phyloP scores from a whole-genome alignment of 2,113 vertebrate species.

The Oplegnathus fasciatus region DNA sequence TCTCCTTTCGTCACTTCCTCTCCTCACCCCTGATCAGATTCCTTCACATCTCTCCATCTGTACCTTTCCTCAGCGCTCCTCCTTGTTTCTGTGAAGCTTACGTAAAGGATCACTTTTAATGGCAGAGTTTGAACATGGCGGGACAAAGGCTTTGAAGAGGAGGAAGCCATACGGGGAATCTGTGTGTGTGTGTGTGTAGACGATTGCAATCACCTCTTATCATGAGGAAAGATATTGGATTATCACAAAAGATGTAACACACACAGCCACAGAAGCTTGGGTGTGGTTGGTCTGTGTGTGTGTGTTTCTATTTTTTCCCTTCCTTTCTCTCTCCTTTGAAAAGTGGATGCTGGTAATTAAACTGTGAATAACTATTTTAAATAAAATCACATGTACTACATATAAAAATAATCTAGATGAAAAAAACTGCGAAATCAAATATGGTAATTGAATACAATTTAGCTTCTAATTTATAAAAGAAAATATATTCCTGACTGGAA shows the following conservation, averaged over 20 bases:
- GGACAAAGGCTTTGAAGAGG: constrained; percentile 46
- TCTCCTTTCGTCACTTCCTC: background rate
- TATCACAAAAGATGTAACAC: constrained; percentile 4
- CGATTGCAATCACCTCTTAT: background rate
- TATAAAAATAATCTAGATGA: background rate
- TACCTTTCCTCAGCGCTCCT: constrained; percentile 1
- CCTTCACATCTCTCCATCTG: background rate
- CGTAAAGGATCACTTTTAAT: constrained; percentile 57
- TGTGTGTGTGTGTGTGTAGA: background rate
- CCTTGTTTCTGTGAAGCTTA: constrained; percentile 23
- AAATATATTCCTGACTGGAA: background rate
- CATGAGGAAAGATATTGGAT: constrained; percentile 8
- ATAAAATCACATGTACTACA: background rate
- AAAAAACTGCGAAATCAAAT: background rate
- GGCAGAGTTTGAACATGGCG: constrained; percentile 36
- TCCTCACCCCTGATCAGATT: constrained; percentile 12
- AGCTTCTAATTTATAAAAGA: background rate
- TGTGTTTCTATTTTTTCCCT: background rate
- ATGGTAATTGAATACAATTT: background rate
- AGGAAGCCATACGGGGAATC: background rate
- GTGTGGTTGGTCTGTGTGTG: constrained; percentile 4
- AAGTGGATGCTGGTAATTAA: background rate
- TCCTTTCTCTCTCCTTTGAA: background rate
- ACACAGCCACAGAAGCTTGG: background rate
- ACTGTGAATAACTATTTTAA: background rate